These are phyloP conservation scores for Pantala flavescens DNA, from an alignment of 1,140 invertebrate species.

Conservation along the genomic window DNA sequence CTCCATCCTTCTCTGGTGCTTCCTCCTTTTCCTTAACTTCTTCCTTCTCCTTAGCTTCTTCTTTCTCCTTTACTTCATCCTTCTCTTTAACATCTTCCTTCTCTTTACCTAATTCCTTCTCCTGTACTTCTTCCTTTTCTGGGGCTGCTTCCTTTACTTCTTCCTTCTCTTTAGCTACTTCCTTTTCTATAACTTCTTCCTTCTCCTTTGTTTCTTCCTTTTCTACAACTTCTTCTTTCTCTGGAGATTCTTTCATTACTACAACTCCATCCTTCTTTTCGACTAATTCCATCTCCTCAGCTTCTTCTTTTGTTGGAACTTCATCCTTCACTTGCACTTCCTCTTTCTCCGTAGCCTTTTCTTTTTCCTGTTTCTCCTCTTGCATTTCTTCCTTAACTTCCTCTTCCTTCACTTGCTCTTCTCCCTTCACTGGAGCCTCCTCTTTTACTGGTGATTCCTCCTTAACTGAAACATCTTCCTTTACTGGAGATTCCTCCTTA, in stretches of 20 bases:
- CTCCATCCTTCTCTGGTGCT: not conserved
- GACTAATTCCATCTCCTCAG: not conserved
- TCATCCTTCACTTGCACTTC: slow-evolving; percentile 11
- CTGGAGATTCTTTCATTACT: not conserved
- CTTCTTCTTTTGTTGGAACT: slow-evolving; percentile 17
- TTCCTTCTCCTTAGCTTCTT: not conserved
- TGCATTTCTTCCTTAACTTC: not conserved
- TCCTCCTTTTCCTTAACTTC: not conserved
- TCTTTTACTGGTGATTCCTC: no score
- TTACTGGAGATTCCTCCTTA: not conserved
- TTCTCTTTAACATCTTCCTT: not conserved
- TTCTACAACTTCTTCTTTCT: not conserved
- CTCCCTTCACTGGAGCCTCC: not conserved
- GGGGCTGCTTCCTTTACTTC: not conserved
- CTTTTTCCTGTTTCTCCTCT: not conserved
- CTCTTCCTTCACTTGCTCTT: not conserved
- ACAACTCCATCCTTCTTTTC: not conserved
- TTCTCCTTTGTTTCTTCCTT: not conserved
- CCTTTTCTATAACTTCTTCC: not conserved
- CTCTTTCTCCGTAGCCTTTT: slow-evolving; percentile 2
- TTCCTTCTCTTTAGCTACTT: not conserved
- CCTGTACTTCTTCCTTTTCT: not conserved
- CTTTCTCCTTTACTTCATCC: not conserved
- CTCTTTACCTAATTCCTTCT: not conserved
- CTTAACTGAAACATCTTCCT: not conserved